These are phyloP conservation scores for Pseudomyrmex flavicornis DNA, from an alignment of 1,140 invertebrate species.

Conservation along the genomic window DNA sequence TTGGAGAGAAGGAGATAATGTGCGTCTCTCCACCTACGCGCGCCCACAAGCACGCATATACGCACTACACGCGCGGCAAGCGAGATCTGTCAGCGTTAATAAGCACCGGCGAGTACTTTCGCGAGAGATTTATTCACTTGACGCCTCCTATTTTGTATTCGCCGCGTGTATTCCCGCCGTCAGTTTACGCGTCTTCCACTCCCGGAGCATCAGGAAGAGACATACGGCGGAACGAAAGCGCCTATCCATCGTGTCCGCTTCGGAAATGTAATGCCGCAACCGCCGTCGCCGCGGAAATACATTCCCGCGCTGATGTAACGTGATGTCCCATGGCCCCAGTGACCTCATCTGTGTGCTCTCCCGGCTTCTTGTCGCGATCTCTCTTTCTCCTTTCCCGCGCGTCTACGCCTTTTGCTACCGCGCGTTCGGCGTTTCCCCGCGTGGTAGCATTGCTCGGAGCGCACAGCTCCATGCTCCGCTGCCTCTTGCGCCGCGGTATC, in stretches of 20 bases:
- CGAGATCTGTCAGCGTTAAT: constrained; percentile 68
- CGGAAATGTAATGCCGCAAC: constrained; percentile 3
- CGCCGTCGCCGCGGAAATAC: constrained; percentile 42
- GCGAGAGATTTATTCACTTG: constrained; percentile 53
- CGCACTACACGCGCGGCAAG: background rate
- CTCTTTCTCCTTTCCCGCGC: constrained; percentile 18
- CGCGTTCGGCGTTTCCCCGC: constrained; percentile 42
- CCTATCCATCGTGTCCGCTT: constrained; percentile 16
- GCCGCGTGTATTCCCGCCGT: background rate
- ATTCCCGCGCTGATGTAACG: constrained; percentile 60
- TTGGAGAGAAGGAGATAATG: background rate
- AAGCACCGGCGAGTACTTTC: constrained; percentile 63
- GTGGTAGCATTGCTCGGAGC: background rate
- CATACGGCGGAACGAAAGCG: constrained; percentile 13
- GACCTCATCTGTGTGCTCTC: constrained; percentile 60
- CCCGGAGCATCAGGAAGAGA: constrained; percentile 25
- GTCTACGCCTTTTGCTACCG: constrained; percentile 50
- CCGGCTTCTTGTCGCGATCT: background rate
- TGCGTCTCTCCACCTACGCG: background rate
- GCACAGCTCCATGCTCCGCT: constrained; percentile 62
- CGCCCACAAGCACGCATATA: background rate
- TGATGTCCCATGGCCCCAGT: constrained; percentile 72
- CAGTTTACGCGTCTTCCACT: background rate
- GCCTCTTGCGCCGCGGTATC: constrained; percentile 43
- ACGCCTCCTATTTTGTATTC: constrained; percentile 41